Percentiles rank a stretch among this genome's conserved stretches.
Evolutionary conservation across 2,888 invertebrate genomes (phyloP).

Genomic region (Euspilapteryx auroguttella): DNA sequence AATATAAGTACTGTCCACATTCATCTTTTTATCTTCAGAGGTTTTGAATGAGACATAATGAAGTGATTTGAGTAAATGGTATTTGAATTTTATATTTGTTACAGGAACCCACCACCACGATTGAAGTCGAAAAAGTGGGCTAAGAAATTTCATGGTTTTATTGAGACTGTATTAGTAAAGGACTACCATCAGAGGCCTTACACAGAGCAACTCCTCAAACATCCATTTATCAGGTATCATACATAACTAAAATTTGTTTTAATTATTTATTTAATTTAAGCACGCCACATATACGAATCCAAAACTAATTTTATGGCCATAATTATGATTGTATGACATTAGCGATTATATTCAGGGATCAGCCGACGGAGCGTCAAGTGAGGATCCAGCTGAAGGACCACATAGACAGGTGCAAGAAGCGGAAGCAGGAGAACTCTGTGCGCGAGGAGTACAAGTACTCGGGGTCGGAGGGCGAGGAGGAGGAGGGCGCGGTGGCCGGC

Average conservation of each 20-base stretch:
- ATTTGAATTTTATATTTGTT: slow-evolving; percentile 11
- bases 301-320: too few species aligned
- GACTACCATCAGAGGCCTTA: slow-evolving; percentile 98
- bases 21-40: too few species aligned
- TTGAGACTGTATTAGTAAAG: slow-evolving; percentile 97
- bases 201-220: slow-evolving; percentile 96
- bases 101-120: slow-evolving; percentile 92
- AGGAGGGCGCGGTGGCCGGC: slow-evolving; percentile 87
- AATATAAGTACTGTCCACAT: too few species aligned
- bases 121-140: slow-evolving; percentile 98
- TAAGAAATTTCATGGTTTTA: slow-evolving; percentile 96
- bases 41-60: too few species aligned
- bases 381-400: slow-evolving; percentile 98
- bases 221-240: slow-evolving; percentile 84
- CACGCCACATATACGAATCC: too few species aligned
- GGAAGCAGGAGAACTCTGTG: slow-evolving; percentile 84
- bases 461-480: slow-evolving; percentile 97
- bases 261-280: too few species aligned
- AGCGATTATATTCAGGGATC: slow-evolving; percentile 79
- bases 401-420: slow-evolving; percentile 94
- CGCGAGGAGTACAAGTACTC: slow-evolving; percentile 84
- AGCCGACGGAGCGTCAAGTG: slow-evolving; percentile 97
- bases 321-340: too few species aligned
- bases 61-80: too few species aligned
- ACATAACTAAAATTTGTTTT: too few species aligned